Conservation (phyloP, 2,113 vertebrate species). For the Cynocephalus volans region DNA sequence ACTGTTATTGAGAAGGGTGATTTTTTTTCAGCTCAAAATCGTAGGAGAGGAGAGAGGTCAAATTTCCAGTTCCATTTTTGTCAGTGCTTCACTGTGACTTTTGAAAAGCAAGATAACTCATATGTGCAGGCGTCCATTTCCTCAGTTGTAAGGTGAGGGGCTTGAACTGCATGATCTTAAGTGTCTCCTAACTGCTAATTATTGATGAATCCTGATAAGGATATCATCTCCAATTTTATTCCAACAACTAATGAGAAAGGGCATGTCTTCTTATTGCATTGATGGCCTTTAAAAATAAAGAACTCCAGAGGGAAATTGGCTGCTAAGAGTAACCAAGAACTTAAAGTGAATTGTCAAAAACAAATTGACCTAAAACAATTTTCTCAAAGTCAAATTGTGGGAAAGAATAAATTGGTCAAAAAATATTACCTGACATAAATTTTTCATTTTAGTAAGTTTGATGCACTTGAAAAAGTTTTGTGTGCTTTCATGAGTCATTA, state of each 20-base stretch:
- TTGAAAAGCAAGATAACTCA: not conserved
- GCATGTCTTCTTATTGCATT: not conserved
- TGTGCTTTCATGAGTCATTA: constrained; percentile 54
- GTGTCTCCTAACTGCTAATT: not conserved
- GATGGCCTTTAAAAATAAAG: constrained; percentile 2
- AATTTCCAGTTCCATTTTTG: not conserved
- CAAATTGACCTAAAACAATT: constrained; percentile 62
- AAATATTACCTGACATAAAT: constrained; percentile 37
- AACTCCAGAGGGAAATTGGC: not conserved
- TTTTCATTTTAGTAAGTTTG: constrained; percentile 59
- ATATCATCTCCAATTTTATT: constrained; percentile 18
- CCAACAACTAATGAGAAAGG: not conserved
- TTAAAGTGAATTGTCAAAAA: constrained; percentile 59
- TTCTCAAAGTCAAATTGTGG: constrained; percentile 59
- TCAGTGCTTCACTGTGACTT: not conserved
- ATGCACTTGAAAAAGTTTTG: constrained; percentile 30
- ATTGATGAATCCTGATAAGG: not conserved
- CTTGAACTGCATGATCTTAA: not conserved
- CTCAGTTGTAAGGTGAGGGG: not conserved
- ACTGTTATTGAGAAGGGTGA: not conserved
- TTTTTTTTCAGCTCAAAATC: not conserved
- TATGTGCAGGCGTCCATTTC: not conserved
- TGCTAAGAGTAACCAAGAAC: not conserved
- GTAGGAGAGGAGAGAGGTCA: not conserved
- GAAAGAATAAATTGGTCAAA: constrained; percentile 49